These are phyloP conservation scores for Danaus melanippus DNA, from an alignment of 1,140 invertebrate genomes.

Conservation along the genomic window DNA sequence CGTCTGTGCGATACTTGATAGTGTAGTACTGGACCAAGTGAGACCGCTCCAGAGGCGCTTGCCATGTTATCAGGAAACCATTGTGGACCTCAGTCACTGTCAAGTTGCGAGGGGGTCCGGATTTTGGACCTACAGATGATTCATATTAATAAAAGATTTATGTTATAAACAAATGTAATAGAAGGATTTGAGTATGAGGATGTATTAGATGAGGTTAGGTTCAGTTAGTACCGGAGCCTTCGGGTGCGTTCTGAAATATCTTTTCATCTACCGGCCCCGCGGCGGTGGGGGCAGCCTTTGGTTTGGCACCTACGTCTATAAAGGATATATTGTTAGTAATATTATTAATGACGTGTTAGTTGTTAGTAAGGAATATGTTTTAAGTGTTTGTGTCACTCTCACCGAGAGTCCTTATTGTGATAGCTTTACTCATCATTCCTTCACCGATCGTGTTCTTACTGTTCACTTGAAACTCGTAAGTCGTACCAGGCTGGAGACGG, in stretches of 20 bases:
- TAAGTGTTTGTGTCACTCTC: conserved; percentile 45
- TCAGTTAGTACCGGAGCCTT: conserved; percentile 74
- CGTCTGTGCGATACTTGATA: conserved; percentile 91
- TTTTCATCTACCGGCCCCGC: conserved; percentile 72
- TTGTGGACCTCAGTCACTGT: conserved; percentile 89
- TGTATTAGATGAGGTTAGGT: neutral
- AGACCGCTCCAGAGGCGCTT: conserved; percentile 83
- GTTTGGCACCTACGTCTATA: conserved; percentile 74
- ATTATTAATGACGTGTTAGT: no score
- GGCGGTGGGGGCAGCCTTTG: conserved; percentile 59
- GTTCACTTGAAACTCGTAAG: conserved; percentile 97
- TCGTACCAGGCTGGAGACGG: conserved; percentile 88
- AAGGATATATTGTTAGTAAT: conserved; percentile 26
- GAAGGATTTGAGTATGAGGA: no score
- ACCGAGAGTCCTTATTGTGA: conserved; percentile 93
- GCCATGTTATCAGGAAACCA: conserved; percentile 91
- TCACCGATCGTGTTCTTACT: conserved; percentile 95
- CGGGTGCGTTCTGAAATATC: conserved; percentile 74
- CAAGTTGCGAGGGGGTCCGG: conserved; percentile 88
- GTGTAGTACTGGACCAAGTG: conserved; percentile 91
- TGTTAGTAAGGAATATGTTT: conserved; percentile 8
- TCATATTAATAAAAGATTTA: neutral
- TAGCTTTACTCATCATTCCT: conserved; percentile 94
- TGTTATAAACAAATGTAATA: conserved; percentile 2
- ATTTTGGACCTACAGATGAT: conserved; percentile 82